Base-by-base conservation (phyloP, 2,888 invertebrate species). In the Seira sanloemensis region DNA sequence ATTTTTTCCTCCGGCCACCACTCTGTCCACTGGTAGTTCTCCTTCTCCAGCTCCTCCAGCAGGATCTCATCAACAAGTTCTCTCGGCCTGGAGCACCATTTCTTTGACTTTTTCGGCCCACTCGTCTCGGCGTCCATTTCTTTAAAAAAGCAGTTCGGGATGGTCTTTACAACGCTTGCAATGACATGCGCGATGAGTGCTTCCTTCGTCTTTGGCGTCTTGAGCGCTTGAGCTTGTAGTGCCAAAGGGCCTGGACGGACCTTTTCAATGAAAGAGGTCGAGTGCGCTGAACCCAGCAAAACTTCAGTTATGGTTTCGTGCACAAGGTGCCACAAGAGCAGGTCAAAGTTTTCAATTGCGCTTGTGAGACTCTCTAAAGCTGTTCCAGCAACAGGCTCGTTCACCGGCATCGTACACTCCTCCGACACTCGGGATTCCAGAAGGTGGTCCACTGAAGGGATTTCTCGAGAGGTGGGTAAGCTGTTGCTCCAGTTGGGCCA, bases 11-110 rank as follows among this genome's bases (percentile, higher is more conserved):
- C 89, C 0, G 89, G 88, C 88, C 88, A 89, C 68, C 74, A 72
- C 27, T 89, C 86, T 19, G 86, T 86, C 88, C 89, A 88, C 37
- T 86, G 87, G 16, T 80, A 81, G 66, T 89, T 88, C 71, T 89
- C 89, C 58, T 86, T 78, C 0, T 88, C 71, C 7, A 88, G 79
- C 72, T 88, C 89, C 24, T 88, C 86, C 0, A 87, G 86, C 19
- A 89, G 68, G 1, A 88, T 82, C 68, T 89, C 88, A 50, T 89
- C 89, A 1, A 87, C 88, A 18, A 85, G 71, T 78, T 89, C 89
- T 26, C 86, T 69, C 0, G 87, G 84, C 58, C 87, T 67, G 0
- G 85, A 86, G 37, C 84, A 86, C 88, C 88, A 89, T 72, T 87
- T 89, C 4, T 82, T 85, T 37, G 81, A 54, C 78, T 78, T 71